These are phyloP conservation scores for Equus przewalskii DNA, from an alignment of 2,113 vertebrate species.

Conservation along the genomic window DNA sequence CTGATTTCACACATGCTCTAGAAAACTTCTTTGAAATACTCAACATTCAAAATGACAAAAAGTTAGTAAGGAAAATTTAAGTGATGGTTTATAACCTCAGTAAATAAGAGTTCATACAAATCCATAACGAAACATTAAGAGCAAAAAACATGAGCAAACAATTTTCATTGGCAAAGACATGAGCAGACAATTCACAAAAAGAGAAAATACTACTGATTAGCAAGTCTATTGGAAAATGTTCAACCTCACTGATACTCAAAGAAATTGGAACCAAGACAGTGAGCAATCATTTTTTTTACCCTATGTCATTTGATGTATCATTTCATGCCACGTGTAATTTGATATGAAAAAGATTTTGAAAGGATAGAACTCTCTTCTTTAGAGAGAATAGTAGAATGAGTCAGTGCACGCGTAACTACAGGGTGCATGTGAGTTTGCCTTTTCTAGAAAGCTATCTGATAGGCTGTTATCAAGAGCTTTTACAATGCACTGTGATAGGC, in stretches of 20 bases:
- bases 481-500: not conserved
- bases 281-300: not conserved
- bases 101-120: not conserved
- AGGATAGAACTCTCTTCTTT: not conserved
- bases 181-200: not conserved
- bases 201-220: not conserved
- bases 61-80: not conserved
- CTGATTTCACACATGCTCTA: not conserved
- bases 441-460: not conserved
- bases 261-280: not conserved
- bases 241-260: not conserved
- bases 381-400: not conserved
- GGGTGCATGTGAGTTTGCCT: not conserved
- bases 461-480: not conserved
- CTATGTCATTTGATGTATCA: not conserved
- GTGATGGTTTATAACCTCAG: not conserved
- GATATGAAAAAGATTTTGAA: slow-evolving; percentile 18
- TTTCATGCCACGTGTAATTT: not conserved
- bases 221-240: not conserved
- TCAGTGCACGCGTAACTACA: not conserved
- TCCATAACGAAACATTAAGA: not conserved
- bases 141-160: not conserved
- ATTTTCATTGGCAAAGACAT: not conserved
- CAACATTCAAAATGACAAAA: slow-evolving; percentile 39
- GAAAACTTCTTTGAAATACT: not conserved